phyloP scores from a whole-genome alignment of 2,113 vertebrate genomes.

The Stercorarius parasiticus region DNA sequence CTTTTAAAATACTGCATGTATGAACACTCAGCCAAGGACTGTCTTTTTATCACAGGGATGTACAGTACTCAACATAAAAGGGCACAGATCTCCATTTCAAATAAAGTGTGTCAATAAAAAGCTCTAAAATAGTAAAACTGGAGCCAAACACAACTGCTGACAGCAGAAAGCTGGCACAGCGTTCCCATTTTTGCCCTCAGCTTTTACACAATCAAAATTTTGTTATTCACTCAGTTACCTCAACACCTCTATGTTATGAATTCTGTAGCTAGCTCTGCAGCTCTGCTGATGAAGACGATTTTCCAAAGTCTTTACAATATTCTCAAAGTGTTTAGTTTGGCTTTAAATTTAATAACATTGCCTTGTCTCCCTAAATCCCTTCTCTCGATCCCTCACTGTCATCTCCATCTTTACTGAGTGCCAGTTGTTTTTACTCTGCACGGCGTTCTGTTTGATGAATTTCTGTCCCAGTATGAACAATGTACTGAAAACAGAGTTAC shows the following conservation, averaged over 20 bases:
- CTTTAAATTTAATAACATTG: background rate
- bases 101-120: background rate
- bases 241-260: background rate
- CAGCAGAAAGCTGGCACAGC: rapidly evolving
- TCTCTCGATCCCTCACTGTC: background rate
- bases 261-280: background rate
- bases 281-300: background rate
- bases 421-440: background rate
- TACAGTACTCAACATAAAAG: background rate
- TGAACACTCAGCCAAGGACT: background rate
- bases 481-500: background rate
- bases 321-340: background rate
- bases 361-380: background rate
- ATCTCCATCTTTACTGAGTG: background rate
- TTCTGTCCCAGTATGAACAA: background rate
- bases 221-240: background rate
- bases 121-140: background rate
- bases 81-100: background rate
- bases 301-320: background rate
- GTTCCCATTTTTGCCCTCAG: background rate
- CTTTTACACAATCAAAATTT: background rate
- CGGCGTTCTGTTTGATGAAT: background rate
- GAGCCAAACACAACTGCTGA: background rate
- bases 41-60: background rate
- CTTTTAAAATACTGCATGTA: background rate